phyloP scores from a whole-genome alignment of 2,797 vertebrate genomes.

The Hydrolagus colliei region DNA sequence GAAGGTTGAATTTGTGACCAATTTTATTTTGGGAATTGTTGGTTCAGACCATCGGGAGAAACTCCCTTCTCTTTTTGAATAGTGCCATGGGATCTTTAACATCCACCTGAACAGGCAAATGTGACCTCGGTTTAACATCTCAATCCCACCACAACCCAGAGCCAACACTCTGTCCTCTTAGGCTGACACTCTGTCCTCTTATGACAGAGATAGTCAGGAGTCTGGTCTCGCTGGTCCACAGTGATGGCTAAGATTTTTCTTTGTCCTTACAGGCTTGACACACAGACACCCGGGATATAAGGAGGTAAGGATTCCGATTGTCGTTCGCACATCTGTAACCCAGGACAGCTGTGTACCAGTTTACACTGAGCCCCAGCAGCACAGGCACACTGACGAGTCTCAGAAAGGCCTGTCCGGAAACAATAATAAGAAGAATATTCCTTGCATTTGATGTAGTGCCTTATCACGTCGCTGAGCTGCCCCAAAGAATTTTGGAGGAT shows the following conservation, averaged over 20 bases:
- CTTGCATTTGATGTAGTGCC: not conserved
- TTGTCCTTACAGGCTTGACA: slow-evolving; percentile 46
- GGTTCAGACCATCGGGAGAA: too few species aligned
- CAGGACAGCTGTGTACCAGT: too few species aligned
- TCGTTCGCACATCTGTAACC: too few species aligned
- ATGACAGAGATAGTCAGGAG: not conserved
- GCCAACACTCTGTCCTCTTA: not conserved
- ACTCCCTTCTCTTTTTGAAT: too few species aligned
- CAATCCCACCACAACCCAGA: not conserved
- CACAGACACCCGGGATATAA: slow-evolving; percentile 53
- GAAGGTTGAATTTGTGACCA: too few species aligned
- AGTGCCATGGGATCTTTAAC: too few species aligned
- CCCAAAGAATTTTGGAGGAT: slow-evolving; percentile 35
- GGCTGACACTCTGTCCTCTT: not conserved
- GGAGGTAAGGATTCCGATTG: slow-evolving; percentile 46
- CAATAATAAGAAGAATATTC: slow-evolving; percentile 32
- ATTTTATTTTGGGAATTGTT: too few species aligned
- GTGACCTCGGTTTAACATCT: slow-evolving; percentile 12
- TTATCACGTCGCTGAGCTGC: slow-evolving; percentile 32
- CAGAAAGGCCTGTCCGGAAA: not conserved
- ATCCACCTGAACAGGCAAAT: not conserved
- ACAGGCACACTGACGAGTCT: slow-evolving; percentile 32
- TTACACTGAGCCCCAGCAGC: not conserved
- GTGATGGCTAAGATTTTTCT: slow-evolving; percentile 33
- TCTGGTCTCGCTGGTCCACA: not conserved